Evolutionary conservation across 2,888 invertebrate species (phyloP), one percentile per base, ranked within the genome.

Genomic region (Mechanitis messenoides): DNA sequence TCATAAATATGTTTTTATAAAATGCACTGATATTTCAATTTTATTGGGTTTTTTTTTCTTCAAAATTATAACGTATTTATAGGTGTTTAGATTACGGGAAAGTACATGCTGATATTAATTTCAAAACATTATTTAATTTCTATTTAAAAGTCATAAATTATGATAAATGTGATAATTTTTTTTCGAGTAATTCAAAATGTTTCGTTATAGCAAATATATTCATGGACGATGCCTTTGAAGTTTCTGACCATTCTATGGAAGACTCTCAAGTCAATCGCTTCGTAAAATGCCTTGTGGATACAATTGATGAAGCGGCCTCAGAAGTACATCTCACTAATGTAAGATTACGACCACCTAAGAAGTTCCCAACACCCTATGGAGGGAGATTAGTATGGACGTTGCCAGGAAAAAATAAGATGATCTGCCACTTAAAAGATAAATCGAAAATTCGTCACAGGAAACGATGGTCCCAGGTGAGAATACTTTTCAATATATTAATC

Each of bases 401-500:
- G 60, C 97, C 97, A 0, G 97, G 97, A 0, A 94, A 94, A 72
- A 96, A 95, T 33, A 94, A 94, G 79, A 88, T 98, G 84, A 93
- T 95, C 68, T 95, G 94, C 7, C 97, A 98, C 80, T 87, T 98
- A 63, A 98, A 98, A 79, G 97, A 98, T 81, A 96, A 96, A 76
- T 92, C 93, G 31, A 95, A 95, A 79, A 97, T 98, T 59, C 91
- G 97, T 45, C 94, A 96, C 74, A 94, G 95, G 77, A 98, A 98
- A 81, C 92, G 98, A 63, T 98, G 97, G 97, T 97, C 97, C 56
- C 97, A 97, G 92, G 94, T 93, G 73, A 72, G 58, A 9, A 42
- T 38, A 38, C 7, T 38, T 38, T 6, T 6, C 38, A 38, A 38
- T 6, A 2, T 4, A 7, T 38, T 38, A 6, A 7, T 6, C 7